These are phyloP conservation scores for Pteronotus mesoamericanus DNA, from an alignment of 2,797 vertebrate genomes.

Conservation along the genomic window DNA sequence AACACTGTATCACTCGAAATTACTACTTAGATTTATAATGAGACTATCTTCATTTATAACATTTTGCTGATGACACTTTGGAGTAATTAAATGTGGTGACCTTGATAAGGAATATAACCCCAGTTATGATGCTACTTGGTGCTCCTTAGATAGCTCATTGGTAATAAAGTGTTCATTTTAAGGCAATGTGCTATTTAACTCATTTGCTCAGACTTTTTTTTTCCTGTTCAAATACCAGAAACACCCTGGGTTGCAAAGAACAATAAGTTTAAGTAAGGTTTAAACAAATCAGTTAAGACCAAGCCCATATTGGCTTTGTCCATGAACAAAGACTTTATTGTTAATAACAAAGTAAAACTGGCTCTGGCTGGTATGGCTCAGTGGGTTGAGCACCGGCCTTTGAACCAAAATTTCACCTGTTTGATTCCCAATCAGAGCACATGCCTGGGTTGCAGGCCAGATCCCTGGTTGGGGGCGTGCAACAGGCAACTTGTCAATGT, in stretches of 20 bases:
- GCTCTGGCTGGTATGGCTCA: not conserved
- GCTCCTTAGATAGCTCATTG: not conserved
- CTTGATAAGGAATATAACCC: not conserved
- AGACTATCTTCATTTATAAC: slow-evolving; percentile 1
- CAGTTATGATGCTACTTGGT: not conserved
- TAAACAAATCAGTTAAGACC: not conserved
- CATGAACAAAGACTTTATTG: not conserved
- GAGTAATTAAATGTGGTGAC: slow-evolving; percentile 6
- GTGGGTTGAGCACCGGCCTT: not conserved
- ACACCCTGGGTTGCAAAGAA: not conserved
- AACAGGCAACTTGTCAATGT: not conserved
- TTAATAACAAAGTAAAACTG: not conserved
- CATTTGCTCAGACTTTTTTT: not conserved
- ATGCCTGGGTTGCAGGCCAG: not conserved
- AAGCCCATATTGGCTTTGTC: not conserved
- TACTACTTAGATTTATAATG: slow-evolving; percentile 27
- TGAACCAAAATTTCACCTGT: too few relatives aligned
- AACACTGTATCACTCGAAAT: slow-evolving; percentile 32
- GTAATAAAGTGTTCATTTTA: not conserved
- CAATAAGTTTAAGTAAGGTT: not conserved
- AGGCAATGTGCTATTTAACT: not conserved
- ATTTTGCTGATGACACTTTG: slow-evolving; percentile 17
- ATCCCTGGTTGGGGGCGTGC: not conserved
- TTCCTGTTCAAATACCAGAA: slow-evolving; percentile 36
- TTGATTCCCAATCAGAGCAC: too few relatives aligned